Evolutionary conservation across 2,113 vertebrate species (phyloP), one percentile per base, ranked within the genome.

Genomic region (Hyperoodon ampullatus): DNA sequence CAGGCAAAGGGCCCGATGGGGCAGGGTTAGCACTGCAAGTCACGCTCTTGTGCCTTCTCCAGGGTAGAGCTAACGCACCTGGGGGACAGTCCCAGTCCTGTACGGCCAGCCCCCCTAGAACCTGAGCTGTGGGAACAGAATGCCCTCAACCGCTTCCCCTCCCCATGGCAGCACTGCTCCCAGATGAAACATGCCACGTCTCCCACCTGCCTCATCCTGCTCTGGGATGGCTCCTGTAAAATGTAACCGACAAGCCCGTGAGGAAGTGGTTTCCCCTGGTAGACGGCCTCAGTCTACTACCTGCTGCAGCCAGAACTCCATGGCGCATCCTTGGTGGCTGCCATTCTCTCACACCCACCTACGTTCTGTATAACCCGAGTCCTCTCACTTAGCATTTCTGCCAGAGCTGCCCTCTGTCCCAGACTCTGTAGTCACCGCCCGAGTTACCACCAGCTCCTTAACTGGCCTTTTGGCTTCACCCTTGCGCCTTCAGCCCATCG

Each of bases 261-360:
- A 53, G 50, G 26, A 15, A 0, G 9, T 0, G 15, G 65, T 35
- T 35, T 86, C n/a, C 84, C 13, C 1, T n/a, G 35, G 9, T 4
- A 24, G 70, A 26, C 24, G 55, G n/a, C 50, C 8, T 55, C 50
- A 8, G 3, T 21, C 5, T 15, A 2, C 11, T 12, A 3, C 24
- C 53, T 72, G 24, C 80, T 61, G 8, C 80, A 39, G 35, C 28
- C 82, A 15, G 5, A 24, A 21, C 11, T 1, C 42, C 12, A n/a
- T 0, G 12, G 42, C 1, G 8, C 30, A 10, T 15, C 82, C 6
- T 5, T 14, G 2, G 39, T 3, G 63, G 82, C 4, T 8, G 0
- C 12, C 82, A 26, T 12, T 7, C 63, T 30, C 82, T 24, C 44
- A 8, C 82, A 26, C 19, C 72, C 24, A 7, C 35, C 44, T 6